These are phyloP conservation scores for Miichthys miiuy DNA, from an alignment of 2,797 vertebrate genomes.

Conservation along the genomic window DNA sequence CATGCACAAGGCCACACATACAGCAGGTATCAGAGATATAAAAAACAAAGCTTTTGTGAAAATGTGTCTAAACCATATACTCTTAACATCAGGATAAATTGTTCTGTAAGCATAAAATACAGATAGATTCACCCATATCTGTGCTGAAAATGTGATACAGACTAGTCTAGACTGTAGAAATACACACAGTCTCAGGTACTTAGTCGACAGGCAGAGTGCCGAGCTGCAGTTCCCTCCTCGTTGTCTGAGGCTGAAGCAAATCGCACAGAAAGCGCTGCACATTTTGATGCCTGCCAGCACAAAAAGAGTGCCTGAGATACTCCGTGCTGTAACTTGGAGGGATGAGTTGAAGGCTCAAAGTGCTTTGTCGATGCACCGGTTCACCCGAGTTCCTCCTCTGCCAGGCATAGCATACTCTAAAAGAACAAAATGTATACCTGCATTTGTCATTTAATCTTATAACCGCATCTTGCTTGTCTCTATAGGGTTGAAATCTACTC, in stretches of 20 bases:
- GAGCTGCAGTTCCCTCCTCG: slow-evolving; percentile 19
- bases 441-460: slow-evolving; percentile 19
- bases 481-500: slow-evolving; percentile 79
- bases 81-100: background rate
- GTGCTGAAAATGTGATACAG: background rate
- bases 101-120: background rate
- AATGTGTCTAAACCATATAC: background rate
- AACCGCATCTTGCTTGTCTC: slow-evolving; percentile 25
- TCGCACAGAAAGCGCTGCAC: slow-evolving; percentile 18
- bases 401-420: background rate
- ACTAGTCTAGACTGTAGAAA: background rate
- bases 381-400: slow-evolving; percentile 26
- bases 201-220: slow-evolving; percentile 4
- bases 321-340: slow-evolving; percentile 43
- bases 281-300: slow-evolving; percentile 35
- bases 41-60: background rate
- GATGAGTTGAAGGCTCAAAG: slow-evolving; percentile 37
- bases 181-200: background rate
- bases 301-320: slow-evolving; percentile 27
- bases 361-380: slow-evolving; percentile 43
- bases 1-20: background rate
- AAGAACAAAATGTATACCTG: background rate
- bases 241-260: slow-evolving; percentile 42
- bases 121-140: background rate
- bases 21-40: slow-evolving; percentile 6